These are phyloP conservation scores for Synaphobranchus kaupii DNA, from an alignment of 2,797 vertebrate genomes.

Conservation along the genomic window DNA sequence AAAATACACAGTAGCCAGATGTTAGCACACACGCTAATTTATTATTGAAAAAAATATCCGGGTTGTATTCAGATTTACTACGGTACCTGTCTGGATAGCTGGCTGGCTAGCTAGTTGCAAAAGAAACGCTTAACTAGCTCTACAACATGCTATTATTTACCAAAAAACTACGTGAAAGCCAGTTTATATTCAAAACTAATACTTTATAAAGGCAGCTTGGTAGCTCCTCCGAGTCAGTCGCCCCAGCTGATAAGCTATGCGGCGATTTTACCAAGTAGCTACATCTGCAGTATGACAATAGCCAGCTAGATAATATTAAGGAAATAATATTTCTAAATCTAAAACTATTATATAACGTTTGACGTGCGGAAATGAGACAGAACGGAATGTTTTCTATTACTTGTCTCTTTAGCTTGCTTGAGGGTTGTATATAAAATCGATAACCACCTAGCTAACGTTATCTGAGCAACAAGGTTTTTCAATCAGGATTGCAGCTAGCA, in stretches of 20 bases:
- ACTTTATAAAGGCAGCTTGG: not conserved
- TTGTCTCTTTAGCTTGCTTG: not conserved
- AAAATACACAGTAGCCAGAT: not conserved
- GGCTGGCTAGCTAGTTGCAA: not conserved
- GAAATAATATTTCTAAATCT: not conserved
- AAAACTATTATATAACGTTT: not conserved
- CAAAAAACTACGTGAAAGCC: not conserved
- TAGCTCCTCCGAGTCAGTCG: not conserved
- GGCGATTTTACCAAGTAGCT: not conserved
- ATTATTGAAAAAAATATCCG: not conserved
- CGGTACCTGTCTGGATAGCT: not conserved
- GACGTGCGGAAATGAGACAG: not conserved
- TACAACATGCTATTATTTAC: not conserved
- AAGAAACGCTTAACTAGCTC: not conserved
- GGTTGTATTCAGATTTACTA: not conserved
- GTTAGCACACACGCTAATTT: not conserved
- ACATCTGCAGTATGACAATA: slow-evolving; percentile 8
- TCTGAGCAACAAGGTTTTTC: not conserved
- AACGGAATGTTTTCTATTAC: not conserved
- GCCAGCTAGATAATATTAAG: not conserved
- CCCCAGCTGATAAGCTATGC: slow-evolving; percentile 10
- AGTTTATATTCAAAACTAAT: not conserved
- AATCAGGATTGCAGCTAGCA: not conserved
- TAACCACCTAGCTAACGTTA: not conserved
- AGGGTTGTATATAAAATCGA: not conserved